Evolutionary conservation across 2,797 vertebrate species (phyloP), one percentile per base, ranked within the genome.

Genomic region (Ptychobarbus kaznakovi): DNA sequence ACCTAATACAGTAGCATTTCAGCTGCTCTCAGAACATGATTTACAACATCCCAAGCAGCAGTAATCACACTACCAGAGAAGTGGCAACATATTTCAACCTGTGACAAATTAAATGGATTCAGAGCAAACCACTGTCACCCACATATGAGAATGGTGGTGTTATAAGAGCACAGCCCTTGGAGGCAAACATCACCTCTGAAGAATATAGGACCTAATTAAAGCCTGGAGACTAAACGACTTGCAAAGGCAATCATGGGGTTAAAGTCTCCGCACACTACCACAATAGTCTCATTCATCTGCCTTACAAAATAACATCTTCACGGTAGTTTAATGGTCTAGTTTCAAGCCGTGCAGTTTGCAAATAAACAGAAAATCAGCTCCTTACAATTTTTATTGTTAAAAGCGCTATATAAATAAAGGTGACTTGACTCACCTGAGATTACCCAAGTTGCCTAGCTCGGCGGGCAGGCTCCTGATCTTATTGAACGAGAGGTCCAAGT

Each of bases 381-480:
- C 88, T n/a, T n/a, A n/a, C n/a, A n/a, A n/a, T n/a, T n/a, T n/a
- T n/a, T n/a, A n/a, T n/a, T n/a, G n/a, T n/a, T n/a, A n/a, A n/a
- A n/a, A n/a, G n/a, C n/a, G n/a, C n/a, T n/a, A n/a, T n/a, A n/a
- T n/a, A n/a, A n/a, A n/a, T n/a, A n/a, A n/a, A n/a, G n/a, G n/a
- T n/a, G n/a, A n/a, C n/a, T n/a, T n/a, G n/a, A n/a, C n/a, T 87
- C 46, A 99, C 98, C 98, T 99, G 98, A 99, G 98, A 97, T 97
- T 97, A 92, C 98, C 97, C 97, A 99, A 98, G 97, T 97, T 99
- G 96, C 98, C 98, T 92, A 99, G 97, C 95, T 99, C 98, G 92
- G 98, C 94, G 85, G 98, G 98, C 96, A 99, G 96, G 96, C 97
- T 99, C 95, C 97, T 98, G 84, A 99, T 98, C 96, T 99, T 98